These are phyloP conservation scores for Nebria brevicollis DNA, from an alignment of 2,888 invertebrate genomes.

Conservation along the genomic window DNA sequence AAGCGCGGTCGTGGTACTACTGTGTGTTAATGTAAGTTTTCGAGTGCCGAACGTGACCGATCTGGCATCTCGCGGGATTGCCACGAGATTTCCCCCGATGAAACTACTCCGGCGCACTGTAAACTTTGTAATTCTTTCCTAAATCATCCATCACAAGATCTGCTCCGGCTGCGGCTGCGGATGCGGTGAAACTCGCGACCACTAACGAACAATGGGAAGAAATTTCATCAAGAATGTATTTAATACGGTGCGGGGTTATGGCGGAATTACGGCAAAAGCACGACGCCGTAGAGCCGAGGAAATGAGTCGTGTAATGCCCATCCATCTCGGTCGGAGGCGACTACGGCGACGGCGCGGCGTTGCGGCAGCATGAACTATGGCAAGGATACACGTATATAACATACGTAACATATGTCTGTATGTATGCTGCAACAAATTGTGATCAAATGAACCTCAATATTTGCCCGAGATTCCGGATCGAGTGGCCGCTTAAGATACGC, in stretches of 20 bases:
- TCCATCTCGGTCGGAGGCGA: slow-evolving; percentile 27
- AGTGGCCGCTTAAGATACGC: slow-evolving; percentile 12
- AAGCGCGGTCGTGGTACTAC: neutral
- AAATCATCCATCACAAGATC: slow-evolving; percentile 64
- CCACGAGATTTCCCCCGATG: slow-evolving; percentile 69
- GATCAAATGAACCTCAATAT: slow-evolving; percentile 38
- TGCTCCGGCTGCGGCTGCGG: slow-evolving; percentile 43
- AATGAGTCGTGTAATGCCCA: slow-evolving; percentile 45
- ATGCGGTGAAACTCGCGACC: neutral
- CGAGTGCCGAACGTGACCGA: slow-evolving; percentile 65
- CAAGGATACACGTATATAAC: slow-evolving; percentile 2
- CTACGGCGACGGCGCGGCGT: neutral
- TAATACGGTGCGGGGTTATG: slow-evolving; percentile 35
- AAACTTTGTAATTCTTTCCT: slow-evolving; percentile 64
- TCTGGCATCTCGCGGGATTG: slow-evolving; percentile 66
- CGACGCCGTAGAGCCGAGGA: slow-evolving; percentile 24
- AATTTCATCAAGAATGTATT: slow-evolving; percentile 47
- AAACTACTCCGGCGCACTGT: slow-evolving; percentile 68
- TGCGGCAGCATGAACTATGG: slow-evolving; percentile 9
- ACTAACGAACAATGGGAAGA: slow-evolving; percentile 43
- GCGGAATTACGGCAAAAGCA: slow-evolving; percentile 25
- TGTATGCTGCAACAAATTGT: slow-evolving; percentile 34
- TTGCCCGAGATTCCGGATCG: slow-evolving; percentile 15
- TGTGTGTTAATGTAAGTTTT: slow-evolving; percentile 14
- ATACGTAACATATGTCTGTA: neutral